Conservation (phyloP, 2,113 vertebrate genomes). For the Mesembrinibis cayennensis region DNA sequence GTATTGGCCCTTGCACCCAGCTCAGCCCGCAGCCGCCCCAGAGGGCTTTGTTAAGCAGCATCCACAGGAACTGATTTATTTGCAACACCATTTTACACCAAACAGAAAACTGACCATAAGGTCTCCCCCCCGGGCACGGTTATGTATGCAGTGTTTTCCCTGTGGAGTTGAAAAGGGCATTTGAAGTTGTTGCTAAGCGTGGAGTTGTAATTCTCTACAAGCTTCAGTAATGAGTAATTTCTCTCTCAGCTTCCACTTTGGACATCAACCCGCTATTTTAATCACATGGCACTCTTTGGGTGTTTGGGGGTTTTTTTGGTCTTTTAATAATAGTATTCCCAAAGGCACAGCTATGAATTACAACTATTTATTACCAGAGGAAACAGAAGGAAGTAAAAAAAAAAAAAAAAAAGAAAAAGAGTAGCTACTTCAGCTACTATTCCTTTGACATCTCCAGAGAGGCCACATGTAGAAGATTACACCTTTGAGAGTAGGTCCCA, state of each 20-base stretch:
- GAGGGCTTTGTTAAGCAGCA: neutral
- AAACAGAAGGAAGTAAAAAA: neutral
- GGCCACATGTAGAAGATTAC: neutral
- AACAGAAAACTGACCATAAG: neutral
- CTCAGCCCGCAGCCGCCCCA: accelerated
- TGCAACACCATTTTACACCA: neutral
- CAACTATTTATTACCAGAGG: neutral
- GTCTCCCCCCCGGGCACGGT: neutral
- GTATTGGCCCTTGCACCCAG: neutral
- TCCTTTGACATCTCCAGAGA: neutral
- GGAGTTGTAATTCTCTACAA: neutral
- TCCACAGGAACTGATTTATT: neutral
- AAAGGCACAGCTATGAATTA: neutral
- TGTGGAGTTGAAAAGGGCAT: neutral
- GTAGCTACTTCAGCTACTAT: neutral
- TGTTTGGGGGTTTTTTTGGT: neutral
- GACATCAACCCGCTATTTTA: neutral
- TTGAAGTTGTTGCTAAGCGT: neutral
- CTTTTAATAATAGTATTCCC: neutral
- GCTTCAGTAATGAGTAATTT: neutral
- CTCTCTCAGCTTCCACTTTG: neutral
- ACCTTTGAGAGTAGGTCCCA: neutral
- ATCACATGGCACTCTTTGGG: neutral
- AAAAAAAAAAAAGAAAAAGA: neutral
- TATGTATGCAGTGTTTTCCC: neutral